Evolutionary conservation across 2,888 invertebrate species (phyloP).

Genomic region (Tricholauxania praeusta): DNA sequence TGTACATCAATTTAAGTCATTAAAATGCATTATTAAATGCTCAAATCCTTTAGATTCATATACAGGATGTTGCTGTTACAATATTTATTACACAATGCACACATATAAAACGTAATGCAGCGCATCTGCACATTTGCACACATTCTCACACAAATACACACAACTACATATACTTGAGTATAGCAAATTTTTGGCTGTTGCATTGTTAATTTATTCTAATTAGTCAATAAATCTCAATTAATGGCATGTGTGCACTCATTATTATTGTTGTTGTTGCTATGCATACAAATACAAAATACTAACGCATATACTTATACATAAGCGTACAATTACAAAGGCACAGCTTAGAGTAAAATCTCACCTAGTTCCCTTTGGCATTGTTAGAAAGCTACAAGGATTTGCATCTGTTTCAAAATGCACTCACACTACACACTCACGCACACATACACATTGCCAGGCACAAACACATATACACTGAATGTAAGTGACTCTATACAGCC

Average conservation of each 20-base stretch:
- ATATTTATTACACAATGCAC: too few species aligned
- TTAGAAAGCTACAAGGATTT: conserved; percentile 31
- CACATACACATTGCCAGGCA: not conserved
- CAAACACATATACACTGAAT: not conserved
- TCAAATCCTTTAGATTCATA: not conserved
- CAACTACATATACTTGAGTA: conserved; percentile 16
- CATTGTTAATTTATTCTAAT: conserved; percentile 65
- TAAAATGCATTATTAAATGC: too few species aligned
- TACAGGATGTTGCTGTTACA: too few species aligned
- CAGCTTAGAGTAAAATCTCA: too few species aligned
- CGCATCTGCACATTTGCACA: not conserved
- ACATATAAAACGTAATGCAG: too few species aligned
- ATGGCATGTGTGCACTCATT: conserved; percentile 44
- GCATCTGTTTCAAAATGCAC: not conserved
- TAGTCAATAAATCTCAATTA: conserved; percentile 67
- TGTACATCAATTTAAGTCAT: too few species aligned
- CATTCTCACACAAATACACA: not conserved
- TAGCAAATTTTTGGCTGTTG: not conserved
- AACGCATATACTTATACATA: not conserved
- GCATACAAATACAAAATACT: not conserved
- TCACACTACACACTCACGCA: not conserved
- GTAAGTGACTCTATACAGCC: not conserved
- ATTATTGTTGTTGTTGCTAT: not conserved
- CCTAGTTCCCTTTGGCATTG: conserved; percentile 4
- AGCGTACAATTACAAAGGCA: conserved; percentile 3